phyloP scores from a whole-genome alignment of 53 echinoderm and acorn worm species.

The Holothuria leucospilota region DNA sequence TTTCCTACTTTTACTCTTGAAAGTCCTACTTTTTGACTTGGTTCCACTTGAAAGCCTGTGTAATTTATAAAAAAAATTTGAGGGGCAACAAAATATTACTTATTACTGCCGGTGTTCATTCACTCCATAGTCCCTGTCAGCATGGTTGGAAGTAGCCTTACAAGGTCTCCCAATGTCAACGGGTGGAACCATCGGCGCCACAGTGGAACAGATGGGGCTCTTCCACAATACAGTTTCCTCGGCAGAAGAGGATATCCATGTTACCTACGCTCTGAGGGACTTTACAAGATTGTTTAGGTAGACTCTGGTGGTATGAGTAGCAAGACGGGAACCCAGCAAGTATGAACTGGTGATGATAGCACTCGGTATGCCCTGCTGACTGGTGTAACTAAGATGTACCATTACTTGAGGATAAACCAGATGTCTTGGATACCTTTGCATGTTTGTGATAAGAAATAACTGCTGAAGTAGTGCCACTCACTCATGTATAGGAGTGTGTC shows the following conservation, averaged over 20 bases:
- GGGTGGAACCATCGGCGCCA: constrained; percentile 83
- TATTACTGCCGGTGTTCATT: not conserved
- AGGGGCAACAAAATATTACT: too few species aligned
- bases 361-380: too few species aligned
- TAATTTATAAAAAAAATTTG: too few species aligned
- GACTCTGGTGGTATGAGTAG: not conserved
- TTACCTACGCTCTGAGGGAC: constrained; percentile 90
- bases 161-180: constrained; percentile 78
- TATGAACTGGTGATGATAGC: not conserved
- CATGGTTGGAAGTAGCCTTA: constrained; percentile 87
- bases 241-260: constrained; percentile 77
- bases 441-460: too few species aligned
- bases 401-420: too few species aligned
- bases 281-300: constrained; percentile 95
- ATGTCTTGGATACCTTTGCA: too few species aligned
- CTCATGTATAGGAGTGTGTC: too few species aligned
- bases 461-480: too few species aligned
- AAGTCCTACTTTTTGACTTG: too few species aligned
- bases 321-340: not conserved
- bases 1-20: too few species aligned
- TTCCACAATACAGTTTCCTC: constrained; percentile 52
- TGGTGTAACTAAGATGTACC: too few species aligned
- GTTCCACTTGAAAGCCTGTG: too few species aligned
- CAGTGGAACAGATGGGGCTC: constrained; percentile 77
- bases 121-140: constrained; percentile 63